These are phyloP conservation scores for Alligator sinensis DNA, from an alignment of 2,113 vertebrate genomes.

Conservation along the genomic window DNA sequence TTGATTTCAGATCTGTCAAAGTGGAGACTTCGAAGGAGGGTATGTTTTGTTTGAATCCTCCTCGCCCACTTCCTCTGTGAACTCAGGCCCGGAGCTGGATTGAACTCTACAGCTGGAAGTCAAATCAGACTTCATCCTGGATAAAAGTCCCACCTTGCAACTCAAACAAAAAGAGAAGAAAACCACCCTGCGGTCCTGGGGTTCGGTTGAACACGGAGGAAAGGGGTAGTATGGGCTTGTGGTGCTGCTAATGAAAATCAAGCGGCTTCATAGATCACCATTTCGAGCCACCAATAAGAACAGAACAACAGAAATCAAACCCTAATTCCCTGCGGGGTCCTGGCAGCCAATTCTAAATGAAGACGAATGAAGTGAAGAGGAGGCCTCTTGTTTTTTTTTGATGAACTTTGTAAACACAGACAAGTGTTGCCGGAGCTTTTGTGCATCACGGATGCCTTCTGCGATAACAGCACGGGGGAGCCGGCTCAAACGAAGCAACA, in stretches of 20 bases:
- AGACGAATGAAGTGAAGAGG: slow-evolving; percentile 58
- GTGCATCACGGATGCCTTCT: background rate
- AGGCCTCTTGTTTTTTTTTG: slow-evolving; percentile 66
- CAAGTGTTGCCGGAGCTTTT: slow-evolving; percentile 57
- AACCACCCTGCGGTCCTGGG: too few species aligned
- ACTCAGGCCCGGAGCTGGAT: background rate
- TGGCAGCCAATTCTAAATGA: slow-evolving; percentile 32
- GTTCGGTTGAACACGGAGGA: too few species aligned
- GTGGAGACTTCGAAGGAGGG: rapidly evolving
- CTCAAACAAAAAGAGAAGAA: background rate
- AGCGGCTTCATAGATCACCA: background rate
- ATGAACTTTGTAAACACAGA: slow-evolving; percentile 61
- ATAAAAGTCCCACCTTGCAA: background rate
- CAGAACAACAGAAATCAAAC: slow-evolving; percentile 38
- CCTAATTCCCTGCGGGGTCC: slow-evolving; percentile 10
- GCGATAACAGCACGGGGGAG: slow-evolving; percentile 36
- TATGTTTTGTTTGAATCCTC: rapidly evolving
- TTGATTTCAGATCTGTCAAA: too few species aligned
- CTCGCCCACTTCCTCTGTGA: background rate
- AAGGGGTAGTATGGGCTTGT: background rate
- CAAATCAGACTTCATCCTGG: background rate
- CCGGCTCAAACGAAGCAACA: slow-evolving; percentile 53
- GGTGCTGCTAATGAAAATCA: background rate
- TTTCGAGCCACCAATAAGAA: slow-evolving; percentile 14
- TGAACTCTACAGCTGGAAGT: background rate